These are phyloP conservation scores for Erithacus rubecula DNA, from an alignment of 2,797 vertebrate species.

Conservation along the genomic window DNA sequence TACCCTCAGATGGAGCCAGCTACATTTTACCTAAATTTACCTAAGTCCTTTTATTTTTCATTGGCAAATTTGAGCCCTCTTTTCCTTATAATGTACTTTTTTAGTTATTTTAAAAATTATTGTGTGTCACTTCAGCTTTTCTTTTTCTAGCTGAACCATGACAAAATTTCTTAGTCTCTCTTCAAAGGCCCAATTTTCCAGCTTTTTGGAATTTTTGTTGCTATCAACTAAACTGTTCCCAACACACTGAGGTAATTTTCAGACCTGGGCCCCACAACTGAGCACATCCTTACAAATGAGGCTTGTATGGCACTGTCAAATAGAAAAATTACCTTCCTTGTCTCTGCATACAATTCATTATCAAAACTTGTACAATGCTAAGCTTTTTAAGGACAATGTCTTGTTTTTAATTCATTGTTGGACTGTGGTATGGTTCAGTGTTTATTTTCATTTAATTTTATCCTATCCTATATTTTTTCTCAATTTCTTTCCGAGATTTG, in stretches of 20 bases:
- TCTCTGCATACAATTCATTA: neutral
- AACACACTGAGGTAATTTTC: neutral
- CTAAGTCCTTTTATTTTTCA: neutral
- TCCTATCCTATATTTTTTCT: neutral
- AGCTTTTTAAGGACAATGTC: neutral
- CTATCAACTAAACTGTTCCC: neutral
- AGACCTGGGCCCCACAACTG: neutral
- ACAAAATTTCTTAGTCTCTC: neutral
- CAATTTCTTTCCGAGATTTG: neutral
- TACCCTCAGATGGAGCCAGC: neutral
- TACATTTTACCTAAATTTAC: neutral
- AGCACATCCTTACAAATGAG: slow-evolving; percentile 2
- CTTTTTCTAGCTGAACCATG: neutral
- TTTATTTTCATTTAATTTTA: neutral
- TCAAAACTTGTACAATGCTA: neutral
- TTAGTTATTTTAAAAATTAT: neutral
- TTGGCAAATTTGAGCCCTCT: neutral
- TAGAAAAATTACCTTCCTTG: neutral
- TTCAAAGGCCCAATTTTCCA: neutral
- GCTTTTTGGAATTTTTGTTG: neutral
- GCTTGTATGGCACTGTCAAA: neutral
- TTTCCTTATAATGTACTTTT: neutral
- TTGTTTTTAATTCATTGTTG: neutral
- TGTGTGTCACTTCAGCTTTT: neutral
- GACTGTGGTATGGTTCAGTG: neutral